phyloP scores from a whole-genome alignment of 2,113 vertebrate genomes.

The Rhea pennata region DNA sequence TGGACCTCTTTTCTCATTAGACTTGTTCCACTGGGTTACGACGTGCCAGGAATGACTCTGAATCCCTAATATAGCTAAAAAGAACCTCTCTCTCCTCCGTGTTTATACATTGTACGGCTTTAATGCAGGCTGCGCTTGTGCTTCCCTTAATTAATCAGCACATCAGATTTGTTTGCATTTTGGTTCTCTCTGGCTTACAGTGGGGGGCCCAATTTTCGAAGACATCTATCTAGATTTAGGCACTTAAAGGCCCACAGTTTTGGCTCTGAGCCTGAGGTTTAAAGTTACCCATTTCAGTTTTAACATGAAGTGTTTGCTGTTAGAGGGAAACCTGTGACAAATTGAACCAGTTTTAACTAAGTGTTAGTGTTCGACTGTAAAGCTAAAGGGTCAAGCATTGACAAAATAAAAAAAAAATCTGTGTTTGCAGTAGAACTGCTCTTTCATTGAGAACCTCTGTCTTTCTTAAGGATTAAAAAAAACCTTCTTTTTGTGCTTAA shows the following conservation, averaged over 20 bases:
- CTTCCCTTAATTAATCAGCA: not conserved
- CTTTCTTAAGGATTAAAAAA: not conserved
- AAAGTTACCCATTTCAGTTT: not conserved
- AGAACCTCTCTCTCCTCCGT: not conserved
- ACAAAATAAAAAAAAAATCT: not conserved
- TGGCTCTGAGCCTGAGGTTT: constrained; percentile 26
- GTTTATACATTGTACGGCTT: not conserved
- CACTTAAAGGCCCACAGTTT: not conserved
- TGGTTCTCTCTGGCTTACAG: not conserved
- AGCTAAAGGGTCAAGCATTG: not conserved
- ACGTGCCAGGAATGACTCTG: not conserved
- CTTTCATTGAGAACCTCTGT: not conserved
- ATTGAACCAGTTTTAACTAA: not conserved
- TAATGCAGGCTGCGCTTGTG: not conserved
- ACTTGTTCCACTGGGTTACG: not conserved
- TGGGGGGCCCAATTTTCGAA: not conserved
- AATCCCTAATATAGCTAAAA: constrained; percentile 42
- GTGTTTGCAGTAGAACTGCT: not conserved
- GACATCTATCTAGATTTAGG: constrained; percentile 37
- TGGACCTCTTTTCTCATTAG: not conserved
- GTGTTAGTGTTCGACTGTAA: not conserved
- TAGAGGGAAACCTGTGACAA: not conserved
- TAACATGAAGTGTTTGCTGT: not conserved
- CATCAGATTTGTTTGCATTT: constrained; percentile 25
- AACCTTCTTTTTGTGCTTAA: not conserved